Conservation (phyloP, 2,797 vertebrate genomes). For the Smutsia gigantea region DNA sequence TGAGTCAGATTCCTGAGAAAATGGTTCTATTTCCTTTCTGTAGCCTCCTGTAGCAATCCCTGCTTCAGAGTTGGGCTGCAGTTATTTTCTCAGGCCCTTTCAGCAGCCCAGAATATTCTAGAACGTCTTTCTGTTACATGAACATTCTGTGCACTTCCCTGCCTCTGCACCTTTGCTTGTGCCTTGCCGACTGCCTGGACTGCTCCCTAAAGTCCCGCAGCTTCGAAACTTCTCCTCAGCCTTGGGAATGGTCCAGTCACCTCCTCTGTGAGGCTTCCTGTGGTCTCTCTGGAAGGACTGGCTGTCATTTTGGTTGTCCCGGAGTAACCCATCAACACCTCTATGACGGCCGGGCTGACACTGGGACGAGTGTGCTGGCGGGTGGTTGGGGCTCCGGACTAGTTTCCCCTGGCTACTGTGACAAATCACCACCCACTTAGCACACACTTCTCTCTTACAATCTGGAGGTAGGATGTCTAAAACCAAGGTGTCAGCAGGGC, state of each 20-base stretch:
- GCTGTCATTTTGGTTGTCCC: fast-evolving
- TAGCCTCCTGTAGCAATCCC: background rate
- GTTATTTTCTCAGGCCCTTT: background rate
- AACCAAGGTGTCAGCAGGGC: background rate
- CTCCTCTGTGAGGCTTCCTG: background rate
- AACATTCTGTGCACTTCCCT: fast-evolving
- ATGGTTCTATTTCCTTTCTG: background rate
- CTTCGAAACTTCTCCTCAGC: background rate
- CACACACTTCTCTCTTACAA: background rate
- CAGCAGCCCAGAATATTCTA: background rate
- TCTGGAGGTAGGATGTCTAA: background rate
- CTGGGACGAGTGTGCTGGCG: background rate
- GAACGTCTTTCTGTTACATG: background rate
- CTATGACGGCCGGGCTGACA: background rate
- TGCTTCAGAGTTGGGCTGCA: background rate
- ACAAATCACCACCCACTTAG: background rate
- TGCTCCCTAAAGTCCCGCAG: background rate
- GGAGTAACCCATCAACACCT: background rate
- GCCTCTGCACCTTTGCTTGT: background rate
- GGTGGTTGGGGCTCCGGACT: background rate
- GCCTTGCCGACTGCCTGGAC: background rate
- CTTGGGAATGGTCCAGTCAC: background rate
- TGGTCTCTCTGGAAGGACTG: no score
- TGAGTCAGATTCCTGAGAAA: background rate
- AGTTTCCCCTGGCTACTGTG: background rate